Base-by-base conservation (phyloP, 2,113 vertebrate species). In the Rostratula benghalensis region DNA sequence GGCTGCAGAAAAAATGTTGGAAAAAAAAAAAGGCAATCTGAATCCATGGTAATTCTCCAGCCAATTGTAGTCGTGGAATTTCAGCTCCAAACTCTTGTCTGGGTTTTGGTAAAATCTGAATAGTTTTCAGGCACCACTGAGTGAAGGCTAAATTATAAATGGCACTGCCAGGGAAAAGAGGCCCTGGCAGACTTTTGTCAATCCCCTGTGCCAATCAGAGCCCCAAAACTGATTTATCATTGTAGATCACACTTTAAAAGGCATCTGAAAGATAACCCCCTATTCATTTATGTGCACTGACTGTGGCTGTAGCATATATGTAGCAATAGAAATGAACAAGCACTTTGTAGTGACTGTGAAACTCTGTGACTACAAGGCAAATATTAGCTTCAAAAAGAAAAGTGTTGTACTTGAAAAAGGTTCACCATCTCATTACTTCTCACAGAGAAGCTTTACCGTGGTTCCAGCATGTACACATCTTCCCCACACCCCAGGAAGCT, bases 391-490 rank as follows among this genome's bases (percentile, higher is more conserved):
- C 85, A 91, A 90, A 95, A 83, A 27, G 71, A 59, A 43, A 83
- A 87, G 39, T n/a, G 83, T 22, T 96, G 68, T 93, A 94, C 94
- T 93, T 92, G 61, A 94, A 83, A 93, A 93, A 94, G 94, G 57
- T 83, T 96, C 86, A n/a, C 54, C 89, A 87, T 79, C 69, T 93
- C 92, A 85, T 93, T 92, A 83, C 61, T 84, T 31, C 59, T 92
- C 69, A 39, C 2, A 4, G 31, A 57, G 57, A 95, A 87, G 35
- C 45, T 81, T 83, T 71, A 63, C 41, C 80, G 11, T 56, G 73
- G 39, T 76, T 94, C 18, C 77, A 92, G 83, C 86, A 50, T 64
- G 57, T 89, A 50, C 2, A 2, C 56, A 67, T 64, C 83, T 92
- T 90, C 48, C 63, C 20, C 23, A 56, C 74, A 57, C 89, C 37